Conservation (phyloP, 2,797 vertebrate species). For the Ceyx erithaca region DNA sequence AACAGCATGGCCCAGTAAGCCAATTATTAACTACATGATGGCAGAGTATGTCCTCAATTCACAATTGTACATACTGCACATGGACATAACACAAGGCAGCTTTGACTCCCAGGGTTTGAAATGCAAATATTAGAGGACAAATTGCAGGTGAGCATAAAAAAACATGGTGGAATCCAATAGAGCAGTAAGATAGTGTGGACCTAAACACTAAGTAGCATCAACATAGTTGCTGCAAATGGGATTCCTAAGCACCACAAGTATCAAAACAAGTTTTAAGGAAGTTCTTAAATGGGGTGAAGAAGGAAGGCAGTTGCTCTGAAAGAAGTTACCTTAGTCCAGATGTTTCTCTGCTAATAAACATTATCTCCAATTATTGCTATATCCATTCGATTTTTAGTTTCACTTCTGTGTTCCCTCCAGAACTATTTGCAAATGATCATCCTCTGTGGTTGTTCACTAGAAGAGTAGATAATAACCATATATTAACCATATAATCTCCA, state of each 20-base stretch:
- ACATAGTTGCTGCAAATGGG: no score
- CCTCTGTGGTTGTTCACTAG: neutral
- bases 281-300: neutral
- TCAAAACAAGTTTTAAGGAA: neutral
- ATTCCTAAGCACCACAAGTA: neutral
- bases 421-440: neutral
- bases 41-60: neutral
- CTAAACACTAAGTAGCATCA: neutral
- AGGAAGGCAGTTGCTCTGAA: neutral
- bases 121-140: neutral
- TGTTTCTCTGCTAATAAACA: neutral
- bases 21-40: neutral
- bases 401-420: neutral
- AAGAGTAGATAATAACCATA: no score
- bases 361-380: neutral
- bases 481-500: neutral
- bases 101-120: neutral
- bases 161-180: neutral
- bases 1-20: neutral
- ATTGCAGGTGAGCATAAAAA: neutral
- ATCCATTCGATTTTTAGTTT: neutral
- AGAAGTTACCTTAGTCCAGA: neutral
- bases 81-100: rapidly evolving
- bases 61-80: neutral
- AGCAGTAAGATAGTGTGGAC: neutral